Conservation (phyloP, 2,113 vertebrate genomes). For the Mellivora capensis region DNA sequence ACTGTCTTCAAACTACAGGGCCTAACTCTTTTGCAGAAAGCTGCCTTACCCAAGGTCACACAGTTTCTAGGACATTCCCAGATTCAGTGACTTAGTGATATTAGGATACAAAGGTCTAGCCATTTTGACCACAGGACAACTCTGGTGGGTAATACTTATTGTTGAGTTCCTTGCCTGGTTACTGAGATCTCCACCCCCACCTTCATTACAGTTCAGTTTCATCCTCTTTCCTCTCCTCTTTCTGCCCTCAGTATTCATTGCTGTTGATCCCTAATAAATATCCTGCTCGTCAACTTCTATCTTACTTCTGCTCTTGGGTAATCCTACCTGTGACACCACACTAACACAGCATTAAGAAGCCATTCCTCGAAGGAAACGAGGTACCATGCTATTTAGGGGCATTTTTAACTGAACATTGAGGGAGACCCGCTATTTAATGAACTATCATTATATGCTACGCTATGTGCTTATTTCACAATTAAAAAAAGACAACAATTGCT, state of each 20-base stretch:
- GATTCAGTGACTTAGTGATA: background rate
- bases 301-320: background rate
- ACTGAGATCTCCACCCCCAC: background rate
- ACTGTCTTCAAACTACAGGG: background rate
- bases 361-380: background rate
- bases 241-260: background rate
- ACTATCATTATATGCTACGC: background rate
- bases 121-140: background rate
- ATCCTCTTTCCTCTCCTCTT: background rate
- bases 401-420: background rate
- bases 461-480: background rate
- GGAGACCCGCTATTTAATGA: background rate
- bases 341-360: background rate
- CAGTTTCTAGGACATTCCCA: background rate
- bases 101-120: background rate
- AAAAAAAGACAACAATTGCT: background rate
- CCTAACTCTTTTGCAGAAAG: background rate
- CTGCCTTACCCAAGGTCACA: background rate
- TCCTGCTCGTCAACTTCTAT: background rate
- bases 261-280: background rate
- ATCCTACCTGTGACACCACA: background rate
- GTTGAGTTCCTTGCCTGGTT: background rate
- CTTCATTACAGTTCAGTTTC: background rate
- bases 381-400: background rate
- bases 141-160: background rate